Evolutionary conservation across 2,888 invertebrate genomes (phyloP).

Genomic region (Agrilus cyanescens): DNA sequence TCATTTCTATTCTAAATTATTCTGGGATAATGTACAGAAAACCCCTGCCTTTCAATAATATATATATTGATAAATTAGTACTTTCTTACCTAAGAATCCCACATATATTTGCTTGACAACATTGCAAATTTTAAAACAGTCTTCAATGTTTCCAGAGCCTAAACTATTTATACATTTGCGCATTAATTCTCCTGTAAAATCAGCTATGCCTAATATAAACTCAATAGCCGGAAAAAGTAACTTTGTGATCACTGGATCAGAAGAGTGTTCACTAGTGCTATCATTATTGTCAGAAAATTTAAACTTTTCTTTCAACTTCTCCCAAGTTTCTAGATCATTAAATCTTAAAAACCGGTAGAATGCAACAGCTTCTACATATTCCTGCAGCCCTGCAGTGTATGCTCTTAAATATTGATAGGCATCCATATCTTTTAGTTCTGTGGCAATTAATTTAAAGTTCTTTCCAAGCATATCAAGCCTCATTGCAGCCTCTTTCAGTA

Average conservation of each 20-base stretch:
- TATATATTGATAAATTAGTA: background rate
- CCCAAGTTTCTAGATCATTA: constrained; percentile 47
- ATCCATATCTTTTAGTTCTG: constrained; percentile 61
- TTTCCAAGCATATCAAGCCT: constrained; percentile 53
- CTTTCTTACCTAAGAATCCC: constrained; percentile 45
- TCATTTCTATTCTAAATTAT: background rate
- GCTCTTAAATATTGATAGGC: constrained; percentile 55
- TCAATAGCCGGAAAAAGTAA: constrained; percentile 39
- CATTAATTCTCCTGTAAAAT: constrained; percentile 87
- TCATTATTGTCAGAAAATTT: constrained; percentile 15
- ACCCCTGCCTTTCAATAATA: background rate
- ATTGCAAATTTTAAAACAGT: constrained; percentile 58
- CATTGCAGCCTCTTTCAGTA: constrained; percentile 51
- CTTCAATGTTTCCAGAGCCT: constrained; percentile 59
- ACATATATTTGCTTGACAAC: constrained; percentile 57
- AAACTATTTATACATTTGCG: constrained; percentile 74
- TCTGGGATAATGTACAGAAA: constrained; percentile 28
- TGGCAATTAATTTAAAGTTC: constrained; percentile 55
- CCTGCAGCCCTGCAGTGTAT: constrained; percentile 59
- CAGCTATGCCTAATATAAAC: constrained; percentile 68
- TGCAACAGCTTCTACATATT: constrained; percentile 76
- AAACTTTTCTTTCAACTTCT: constrained; percentile 22
- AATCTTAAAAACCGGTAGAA: constrained; percentile 59
- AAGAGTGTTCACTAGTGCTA: constrained; percentile 8
- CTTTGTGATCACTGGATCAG: constrained; percentile 10